phyloP scores from a whole-genome alignment of 2,113 vertebrate species.

The Anser brachyrhynchus region DNA sequence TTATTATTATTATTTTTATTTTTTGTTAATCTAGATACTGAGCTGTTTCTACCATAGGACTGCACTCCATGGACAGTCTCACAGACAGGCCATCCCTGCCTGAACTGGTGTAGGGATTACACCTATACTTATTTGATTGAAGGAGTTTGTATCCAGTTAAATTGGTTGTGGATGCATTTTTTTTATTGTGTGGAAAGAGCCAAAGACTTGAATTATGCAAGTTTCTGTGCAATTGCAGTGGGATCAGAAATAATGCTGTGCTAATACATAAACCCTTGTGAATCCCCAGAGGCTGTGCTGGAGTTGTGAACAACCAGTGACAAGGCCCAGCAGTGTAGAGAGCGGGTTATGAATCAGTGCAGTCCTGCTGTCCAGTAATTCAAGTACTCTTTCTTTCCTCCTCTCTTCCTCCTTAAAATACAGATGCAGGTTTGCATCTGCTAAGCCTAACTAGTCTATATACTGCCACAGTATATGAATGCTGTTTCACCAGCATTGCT shows the following conservation, averaged over 20 bases:
- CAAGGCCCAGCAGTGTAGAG: constrained; percentile 24
- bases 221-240: not conserved
- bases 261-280: constrained; percentile 44
- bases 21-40: not conserved
- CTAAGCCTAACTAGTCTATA: constrained; percentile 13
- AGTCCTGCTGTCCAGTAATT: constrained; percentile 28
- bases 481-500: constrained; percentile 1
- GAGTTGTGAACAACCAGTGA: constrained; percentile 47
- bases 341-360: constrained; percentile 26
- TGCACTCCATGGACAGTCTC: fast-evolving
- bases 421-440: constrained; percentile 4
- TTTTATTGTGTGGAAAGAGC: not conserved
- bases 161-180: not conserved
- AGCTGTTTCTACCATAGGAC: not conserved
- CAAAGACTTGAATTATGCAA: not conserved
- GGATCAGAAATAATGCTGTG: constrained; percentile 42
- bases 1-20: too few species aligned
- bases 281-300: constrained; percentile 18
- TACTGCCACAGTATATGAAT: not conserved
- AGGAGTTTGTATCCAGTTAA: not conserved
- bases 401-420: constrained; percentile 2
- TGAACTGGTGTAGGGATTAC: not conserved
- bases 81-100: not conserved
- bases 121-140: not conserved
- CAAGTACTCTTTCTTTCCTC: not conserved